phyloP scores from a whole-genome alignment of 2,888 invertebrate genomes.

The Venustoraphidia nigricollis region DNA sequence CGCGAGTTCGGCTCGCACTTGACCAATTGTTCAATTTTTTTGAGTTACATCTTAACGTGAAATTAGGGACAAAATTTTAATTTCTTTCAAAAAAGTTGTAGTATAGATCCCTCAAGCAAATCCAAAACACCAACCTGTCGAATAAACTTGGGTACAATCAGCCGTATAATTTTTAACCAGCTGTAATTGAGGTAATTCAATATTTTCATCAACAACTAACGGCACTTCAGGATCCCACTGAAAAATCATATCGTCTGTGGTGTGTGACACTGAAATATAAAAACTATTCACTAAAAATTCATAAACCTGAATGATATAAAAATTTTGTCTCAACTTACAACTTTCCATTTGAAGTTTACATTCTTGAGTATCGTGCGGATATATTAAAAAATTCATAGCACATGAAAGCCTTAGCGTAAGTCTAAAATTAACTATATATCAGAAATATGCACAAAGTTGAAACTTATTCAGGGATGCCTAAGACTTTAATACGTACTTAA shows the following conservation, averaged over 20 bases:
- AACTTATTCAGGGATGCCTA: background rate
- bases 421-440: constrained; percentile 16
- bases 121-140: constrained; percentile 44
- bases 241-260: constrained; percentile 85
- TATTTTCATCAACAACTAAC: constrained; percentile 75
- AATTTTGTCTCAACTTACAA: constrained; percentile 44
- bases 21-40: no score
- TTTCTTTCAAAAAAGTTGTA: no score
- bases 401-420: constrained; percentile 76
- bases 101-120: no score
- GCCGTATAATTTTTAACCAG: constrained; percentile 78
- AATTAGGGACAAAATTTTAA: no score
- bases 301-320: constrained; percentile 7
- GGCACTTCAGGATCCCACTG: constrained; percentile 87
- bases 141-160: constrained; percentile 84
- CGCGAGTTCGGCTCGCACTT: no score
- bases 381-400: constrained; percentile 88
- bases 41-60: no score
- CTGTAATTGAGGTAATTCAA: constrained; percentile 75
- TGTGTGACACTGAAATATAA: constrained; percentile 71
- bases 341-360: constrained; percentile 92
- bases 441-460: background rate
- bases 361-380: constrained; percentile 88
- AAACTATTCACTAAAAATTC: background rate
- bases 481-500: constrained; percentile 42